A percentile compares a stretch with the other conserved stretches of the same genome.
phyloP scores from a whole-genome alignment of 2,113 vertebrate species.

The Thomomys bottae region DNA sequence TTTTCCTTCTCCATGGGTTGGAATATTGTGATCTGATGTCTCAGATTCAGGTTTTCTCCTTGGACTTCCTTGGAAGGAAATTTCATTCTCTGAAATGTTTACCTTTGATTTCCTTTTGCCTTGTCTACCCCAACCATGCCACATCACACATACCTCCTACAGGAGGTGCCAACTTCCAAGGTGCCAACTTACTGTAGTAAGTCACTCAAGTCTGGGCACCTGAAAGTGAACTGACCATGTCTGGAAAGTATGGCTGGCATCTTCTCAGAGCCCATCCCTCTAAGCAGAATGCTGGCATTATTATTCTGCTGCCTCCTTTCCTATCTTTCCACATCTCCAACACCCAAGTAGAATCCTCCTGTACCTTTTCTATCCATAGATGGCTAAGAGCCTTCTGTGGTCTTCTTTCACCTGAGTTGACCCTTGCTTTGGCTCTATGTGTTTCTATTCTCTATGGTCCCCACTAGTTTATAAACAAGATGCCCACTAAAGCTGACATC shows the following conservation, averaged over 20 bases:
- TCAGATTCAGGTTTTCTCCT: neutral
- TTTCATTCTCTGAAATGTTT: neutral
- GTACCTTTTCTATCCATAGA: neutral
- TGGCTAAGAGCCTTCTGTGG: rapidly evolving
- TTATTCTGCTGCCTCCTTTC: neutral
- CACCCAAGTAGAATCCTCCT: rapidly evolving
- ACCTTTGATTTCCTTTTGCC: neutral
- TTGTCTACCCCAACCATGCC: neutral
- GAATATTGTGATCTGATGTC: neutral
- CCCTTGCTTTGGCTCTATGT: neutral
- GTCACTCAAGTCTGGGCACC: neutral
- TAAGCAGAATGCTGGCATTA: neutral
- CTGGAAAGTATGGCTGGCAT: neutral
- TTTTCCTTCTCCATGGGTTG: too few species aligned
- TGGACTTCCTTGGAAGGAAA: neutral
- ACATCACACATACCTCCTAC: neutral
- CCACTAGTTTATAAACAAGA: neutral
- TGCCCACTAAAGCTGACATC: neutral
- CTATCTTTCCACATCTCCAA: neutral
- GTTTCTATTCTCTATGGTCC: neutral
- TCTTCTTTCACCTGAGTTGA: too few species aligned
- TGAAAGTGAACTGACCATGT: neutral
- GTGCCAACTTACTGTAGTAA: neutral
- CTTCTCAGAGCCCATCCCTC: neutral
- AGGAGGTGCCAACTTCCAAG: neutral